A percentile compares a stretch with the other conserved stretches of the same genome.
These are phyloP conservation scores for Brachyistius frenatus DNA, from an alignment of 2,113 vertebrate genomes.

Conservation along the genomic window DNA sequence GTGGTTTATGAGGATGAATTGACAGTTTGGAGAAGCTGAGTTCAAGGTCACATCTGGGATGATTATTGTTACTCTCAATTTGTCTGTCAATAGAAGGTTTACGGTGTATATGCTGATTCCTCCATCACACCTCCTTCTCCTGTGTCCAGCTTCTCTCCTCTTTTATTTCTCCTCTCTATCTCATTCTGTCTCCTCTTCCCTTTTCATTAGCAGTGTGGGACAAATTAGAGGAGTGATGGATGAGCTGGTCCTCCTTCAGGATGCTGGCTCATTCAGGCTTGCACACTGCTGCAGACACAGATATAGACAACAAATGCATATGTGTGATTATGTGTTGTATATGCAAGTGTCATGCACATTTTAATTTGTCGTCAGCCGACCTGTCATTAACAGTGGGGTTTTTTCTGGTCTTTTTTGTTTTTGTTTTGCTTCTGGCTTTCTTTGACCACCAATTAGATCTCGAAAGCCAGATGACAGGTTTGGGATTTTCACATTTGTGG, in stretches of 20 bases:
- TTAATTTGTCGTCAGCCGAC: neutral
- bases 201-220: slow-evolving; percentile 40
- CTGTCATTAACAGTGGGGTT: slow-evolving; percentile 3
- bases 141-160: neutral
- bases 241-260: slow-evolving; percentile 18
- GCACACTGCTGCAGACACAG: neutral
- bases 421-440: slow-evolving; percentile 5
- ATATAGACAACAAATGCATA: slow-evolving; percentile 18
- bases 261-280: slow-evolving; percentile 13
- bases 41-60: slow-evolving; percentile 38
- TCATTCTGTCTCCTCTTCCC: neutral
- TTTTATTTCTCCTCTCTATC: neutral
- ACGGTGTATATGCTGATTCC: neutral
- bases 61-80: neutral
- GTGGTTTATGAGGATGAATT: slow-evolving; percentile 4
- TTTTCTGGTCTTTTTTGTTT: neutral
- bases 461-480: slow-evolving; percentile 32
- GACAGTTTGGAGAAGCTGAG: neutral
- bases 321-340: slow-evolving; percentile 1
- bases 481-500: slow-evolving; percentile 51
- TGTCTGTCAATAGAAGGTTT: neutral
- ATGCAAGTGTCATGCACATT: neutral
- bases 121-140: neutral
- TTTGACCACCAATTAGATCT: slow-evolving; percentile 38
- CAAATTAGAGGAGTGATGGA: slow-evolving; percentile 54